Base-by-base conservation (phyloP, 2,113 vertebrate genomes). In the Conger conger region DNA sequence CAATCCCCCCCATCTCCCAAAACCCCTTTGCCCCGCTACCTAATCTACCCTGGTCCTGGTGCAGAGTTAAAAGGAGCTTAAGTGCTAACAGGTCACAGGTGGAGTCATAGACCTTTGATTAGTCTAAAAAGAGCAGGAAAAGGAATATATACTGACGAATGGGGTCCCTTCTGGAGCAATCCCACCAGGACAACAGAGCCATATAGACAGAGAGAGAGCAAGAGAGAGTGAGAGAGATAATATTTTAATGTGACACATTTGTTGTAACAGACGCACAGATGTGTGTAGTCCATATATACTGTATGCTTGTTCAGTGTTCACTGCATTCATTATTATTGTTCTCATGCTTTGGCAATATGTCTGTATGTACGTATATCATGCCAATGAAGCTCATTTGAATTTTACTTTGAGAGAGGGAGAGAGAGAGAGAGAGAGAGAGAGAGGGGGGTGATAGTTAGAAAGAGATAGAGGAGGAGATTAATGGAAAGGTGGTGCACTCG, bases 131-230 rank as follows among this genome's bases (percentile, higher is more conserved):
- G 40, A 50, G 15, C 45, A 50, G 11, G 45, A 50, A 53, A 16
- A 81, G 18, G 23, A 53, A 53, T 0, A 27, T 18, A 63, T 4
- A 27, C 91, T 87, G 79, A 90, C 90, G 83, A 86, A 86, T 77
- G 86, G 86, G 85, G 80, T 76, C 80, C 80, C 87, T 80, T 76
- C 79, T 73, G 82, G 42, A 60, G 53, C 81, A 86, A 80, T 88
- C 89, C 88, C 84, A 86, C 68, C 90, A 88, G 87, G 84, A 76
- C 82, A 80, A 87, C 81, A 76, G 88, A 88, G 88, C 87, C 86
- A 40, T 91, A 89, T 87, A 90, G 87, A 82, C 83, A 84, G 89
- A 79, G 33, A 36, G 79, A 88, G 86, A 80, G 84, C 88, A 88
- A 82, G 89, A 89, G 86, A n/a, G n/a, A n/a, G n/a, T n/a, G n/a